A percentile compares a stretch with the other conserved stretches of the same genome.
These are phyloP conservation scores for Cygnus buccinator DNA, from an alignment of 2,113 vertebrate species.

Conservation along the genomic window DNA sequence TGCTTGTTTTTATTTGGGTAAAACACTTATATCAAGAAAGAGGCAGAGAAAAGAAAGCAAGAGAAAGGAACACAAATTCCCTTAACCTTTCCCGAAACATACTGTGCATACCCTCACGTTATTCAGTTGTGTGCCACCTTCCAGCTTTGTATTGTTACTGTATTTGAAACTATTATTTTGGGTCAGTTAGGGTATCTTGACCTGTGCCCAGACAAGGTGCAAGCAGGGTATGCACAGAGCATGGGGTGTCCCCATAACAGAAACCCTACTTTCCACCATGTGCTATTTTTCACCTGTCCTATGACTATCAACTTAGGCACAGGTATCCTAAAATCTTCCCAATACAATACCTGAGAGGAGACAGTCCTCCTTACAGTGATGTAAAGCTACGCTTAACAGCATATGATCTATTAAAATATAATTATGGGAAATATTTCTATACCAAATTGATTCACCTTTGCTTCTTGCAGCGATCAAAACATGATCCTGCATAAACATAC, in stretches of 20 bases:
- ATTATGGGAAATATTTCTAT: not conserved
- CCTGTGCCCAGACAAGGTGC: fast-evolving
- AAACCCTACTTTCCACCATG: fast-evolving
- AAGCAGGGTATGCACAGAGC: fast-evolving
- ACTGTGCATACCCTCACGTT: not conserved
- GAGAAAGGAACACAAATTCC: not conserved
- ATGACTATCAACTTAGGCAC: fast-evolving
- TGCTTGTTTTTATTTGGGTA: not conserved
- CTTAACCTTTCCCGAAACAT: not conserved
- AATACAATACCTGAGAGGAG: not conserved
- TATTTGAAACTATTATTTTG: not conserved
- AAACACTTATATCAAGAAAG: not conserved
- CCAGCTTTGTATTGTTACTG: no score
- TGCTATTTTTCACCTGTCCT: not conserved
- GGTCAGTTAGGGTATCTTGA: fast-evolving
- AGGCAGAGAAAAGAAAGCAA: not conserved
- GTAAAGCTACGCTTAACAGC: not conserved
- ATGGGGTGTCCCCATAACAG: not conserved
- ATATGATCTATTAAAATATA: fast-evolving
- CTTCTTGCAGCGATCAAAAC: not conserved
- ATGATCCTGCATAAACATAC: not conserved
- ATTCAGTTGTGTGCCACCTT: fast-evolving
- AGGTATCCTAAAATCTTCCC: not conserved
- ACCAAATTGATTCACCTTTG: not conserved
- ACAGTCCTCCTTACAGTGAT: not conserved